Conservation (phyloP, 2,113 vertebrate species). For the Poeciliopsis prolifica region DNA sequence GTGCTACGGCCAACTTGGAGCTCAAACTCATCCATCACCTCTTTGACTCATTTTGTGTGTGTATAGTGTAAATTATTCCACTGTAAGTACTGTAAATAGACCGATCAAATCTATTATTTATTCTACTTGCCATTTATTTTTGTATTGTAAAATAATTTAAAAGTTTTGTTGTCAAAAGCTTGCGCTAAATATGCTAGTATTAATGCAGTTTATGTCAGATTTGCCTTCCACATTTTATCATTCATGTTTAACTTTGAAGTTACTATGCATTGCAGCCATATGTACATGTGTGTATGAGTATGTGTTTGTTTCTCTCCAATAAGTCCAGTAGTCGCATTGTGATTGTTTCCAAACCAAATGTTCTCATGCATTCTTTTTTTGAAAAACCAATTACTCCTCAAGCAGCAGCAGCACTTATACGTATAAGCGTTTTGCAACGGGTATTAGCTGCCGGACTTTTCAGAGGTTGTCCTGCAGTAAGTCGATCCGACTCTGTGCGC, state of each 20-base stretch:
- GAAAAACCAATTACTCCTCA: background rate
- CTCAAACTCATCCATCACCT: conserved; percentile 46
- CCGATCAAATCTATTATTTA: conserved; percentile 72
- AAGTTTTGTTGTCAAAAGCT: conserved; percentile 15
- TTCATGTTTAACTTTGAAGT: background rate
- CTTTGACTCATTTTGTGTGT: conserved; percentile 32
- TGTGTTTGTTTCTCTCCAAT: background rate
- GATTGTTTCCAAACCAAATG: background rate
- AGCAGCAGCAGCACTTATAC: background rate
- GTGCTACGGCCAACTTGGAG: conserved; percentile 58
- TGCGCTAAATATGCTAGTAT: conserved; percentile 28
- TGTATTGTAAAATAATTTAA: conserved; percentile 66
- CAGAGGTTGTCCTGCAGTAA: background rate
- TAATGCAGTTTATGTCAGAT: conserved; percentile 20
- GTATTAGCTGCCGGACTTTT: background rate
- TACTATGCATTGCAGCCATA: background rate
- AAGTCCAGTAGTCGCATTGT: background rate
- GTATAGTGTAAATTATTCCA: conserved; percentile 69
- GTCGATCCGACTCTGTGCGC: background rate
- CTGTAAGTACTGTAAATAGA: conserved; percentile 79
- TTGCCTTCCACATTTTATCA: conserved; percentile 35
- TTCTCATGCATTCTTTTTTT: conserved; percentile 26
- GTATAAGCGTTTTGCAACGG: background rate
- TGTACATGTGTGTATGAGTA: background rate
- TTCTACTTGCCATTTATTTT: conserved; percentile 75